Base-by-base conservation (phyloP, 1,140 invertebrate species). In the Phthorimaea operculella region DNA sequence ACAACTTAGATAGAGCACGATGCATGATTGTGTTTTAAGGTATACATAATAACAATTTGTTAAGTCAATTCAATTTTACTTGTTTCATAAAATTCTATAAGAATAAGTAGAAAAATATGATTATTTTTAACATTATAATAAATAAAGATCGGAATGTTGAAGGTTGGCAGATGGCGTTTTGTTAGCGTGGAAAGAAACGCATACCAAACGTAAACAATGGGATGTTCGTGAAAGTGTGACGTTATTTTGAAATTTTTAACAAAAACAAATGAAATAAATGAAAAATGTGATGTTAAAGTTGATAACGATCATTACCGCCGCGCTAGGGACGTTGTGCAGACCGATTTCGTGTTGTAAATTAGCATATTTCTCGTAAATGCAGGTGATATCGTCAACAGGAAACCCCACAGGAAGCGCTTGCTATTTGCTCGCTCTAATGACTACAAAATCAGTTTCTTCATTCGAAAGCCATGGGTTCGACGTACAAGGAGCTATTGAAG, bases 401-500 rank as follows among this genome's bases (percentile, higher is more conserved):
- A 73, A 71, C 65, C 59, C 68, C 61, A 60, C 70, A 79, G 77
- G 80, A 83, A 83, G 80, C 79, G 73, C 68, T 72, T 68, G 70
- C 66, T 70, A 69, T 64, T 68, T 58, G 66, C 68, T 63, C 70
- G 68, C 65, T 62, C 55, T 12, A 64, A 58, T 70, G 74, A 74
- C 60, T 74, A 52, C 49, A 33, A 72, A 75, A 73, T 68, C 64
- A 70, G 63, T 67, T 71, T 70, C 54, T 47, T 64, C 57, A 68
- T 66, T 65, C 58, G 65, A 73, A 66, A 72, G 70, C 57, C 62
- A 83, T 83, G 80, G 79, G 76, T 59, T 71, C 77, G 49, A 66
- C 72, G 55, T 83, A 75, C 57, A 76, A 66, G 61, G 77, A 84
- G 55, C 66, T 81, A 48, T 84, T 84, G 59, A 79, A 79, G 67